phyloP scores from a whole-genome alignment of 2,888 invertebrate genomes.

The Rhagium mordax region DNA sequence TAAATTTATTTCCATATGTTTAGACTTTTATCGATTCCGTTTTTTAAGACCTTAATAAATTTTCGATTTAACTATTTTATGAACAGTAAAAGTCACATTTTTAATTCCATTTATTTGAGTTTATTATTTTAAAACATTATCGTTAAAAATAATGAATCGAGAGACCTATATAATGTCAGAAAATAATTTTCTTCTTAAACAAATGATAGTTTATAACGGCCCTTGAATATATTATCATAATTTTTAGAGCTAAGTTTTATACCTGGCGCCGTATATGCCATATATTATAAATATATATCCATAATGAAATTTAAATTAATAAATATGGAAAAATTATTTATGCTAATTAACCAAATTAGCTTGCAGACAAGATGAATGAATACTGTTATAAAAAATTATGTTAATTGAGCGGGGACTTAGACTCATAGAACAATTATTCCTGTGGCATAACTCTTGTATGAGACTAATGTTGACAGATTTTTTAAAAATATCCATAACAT shows the following conservation, averaged over 20 bases:
- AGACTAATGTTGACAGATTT: too few relatives aligned
- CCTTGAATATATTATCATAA: conserved; percentile 55
- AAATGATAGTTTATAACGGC: conserved; percentile 41
- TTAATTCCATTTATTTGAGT: conserved; percentile 54
- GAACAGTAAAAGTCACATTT: conserved; percentile 52
- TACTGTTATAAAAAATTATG: not conserved
- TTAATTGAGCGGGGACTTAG: too few relatives aligned
- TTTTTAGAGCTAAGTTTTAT: conserved; percentile 48
- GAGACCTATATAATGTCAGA: conserved; percentile 41
- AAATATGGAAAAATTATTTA: conserved; percentile 22
- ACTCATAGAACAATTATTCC: too few relatives aligned
- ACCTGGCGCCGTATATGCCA: conserved; percentile 52
- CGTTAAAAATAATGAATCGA: conserved; percentile 44
- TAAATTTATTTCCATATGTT: conserved; percentile 32
- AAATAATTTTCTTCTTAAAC: conserved; percentile 44
- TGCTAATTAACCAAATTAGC: conserved; percentile 24
- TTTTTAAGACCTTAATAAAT: conserved; percentile 33
- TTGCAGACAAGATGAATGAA: conserved; percentile 14
- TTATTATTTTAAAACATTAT: conserved; percentile 50
- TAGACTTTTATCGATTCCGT: conserved; percentile 38
- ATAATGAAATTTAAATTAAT: conserved; percentile 30
- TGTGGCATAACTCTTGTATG: too few relatives aligned
- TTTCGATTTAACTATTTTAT: conserved; percentile 43
- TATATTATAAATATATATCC: conserved; percentile 52
- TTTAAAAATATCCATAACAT: too few relatives aligned